phyloP scores from a whole-genome alignment of 2,888 invertebrate genomes.

The Neria commutata region DNA sequence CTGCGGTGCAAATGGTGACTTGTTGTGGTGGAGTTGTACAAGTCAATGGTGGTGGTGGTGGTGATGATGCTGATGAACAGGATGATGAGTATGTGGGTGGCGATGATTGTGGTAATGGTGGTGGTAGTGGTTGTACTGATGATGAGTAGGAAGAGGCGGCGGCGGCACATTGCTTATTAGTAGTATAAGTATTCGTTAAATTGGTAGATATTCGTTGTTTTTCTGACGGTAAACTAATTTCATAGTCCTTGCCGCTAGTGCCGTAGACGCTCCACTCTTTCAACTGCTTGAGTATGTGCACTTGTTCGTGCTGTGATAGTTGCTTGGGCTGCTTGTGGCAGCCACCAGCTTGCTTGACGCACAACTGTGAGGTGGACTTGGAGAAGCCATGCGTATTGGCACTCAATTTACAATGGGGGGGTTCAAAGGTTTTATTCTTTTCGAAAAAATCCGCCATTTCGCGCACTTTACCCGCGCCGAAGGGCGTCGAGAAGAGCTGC shows the following conservation, averaged over 20 bases:
- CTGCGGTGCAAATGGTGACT: conserved; percentile 36
- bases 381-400: conserved; percentile 30
- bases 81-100: conserved; percentile 24
- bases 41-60: conserved; percentile 4
- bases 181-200: conserved; percentile 24
- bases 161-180: no score
- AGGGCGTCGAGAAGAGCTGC: conserved; percentile 41
- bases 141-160: not conserved
- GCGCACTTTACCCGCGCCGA: conserved; percentile 74
- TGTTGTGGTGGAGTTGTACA: conserved; percentile 12
- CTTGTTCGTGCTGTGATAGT: conserved; percentile 49
- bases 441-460: conserved; percentile 75
- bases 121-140: conserved; percentile 7
- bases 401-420: conserved; percentile 8
- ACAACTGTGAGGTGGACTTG: conserved; percentile 49
- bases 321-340: conserved; percentile 28
- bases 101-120: conserved; percentile 8
- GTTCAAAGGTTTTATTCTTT: conserved; percentile 36
- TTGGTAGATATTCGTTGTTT: conserved; percentile 38
- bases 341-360: conserved; percentile 16
- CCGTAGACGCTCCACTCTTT: conserved; percentile 61
- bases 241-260: conserved; percentile 49
- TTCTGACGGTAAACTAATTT: conserved; percentile 36
- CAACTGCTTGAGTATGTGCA: conserved; percentile 54
- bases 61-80: conserved; percentile 7